Evolutionary conservation across 1,140 invertebrate genomes (phyloP).

Genomic region (Sycophaga agraensis): DNA sequence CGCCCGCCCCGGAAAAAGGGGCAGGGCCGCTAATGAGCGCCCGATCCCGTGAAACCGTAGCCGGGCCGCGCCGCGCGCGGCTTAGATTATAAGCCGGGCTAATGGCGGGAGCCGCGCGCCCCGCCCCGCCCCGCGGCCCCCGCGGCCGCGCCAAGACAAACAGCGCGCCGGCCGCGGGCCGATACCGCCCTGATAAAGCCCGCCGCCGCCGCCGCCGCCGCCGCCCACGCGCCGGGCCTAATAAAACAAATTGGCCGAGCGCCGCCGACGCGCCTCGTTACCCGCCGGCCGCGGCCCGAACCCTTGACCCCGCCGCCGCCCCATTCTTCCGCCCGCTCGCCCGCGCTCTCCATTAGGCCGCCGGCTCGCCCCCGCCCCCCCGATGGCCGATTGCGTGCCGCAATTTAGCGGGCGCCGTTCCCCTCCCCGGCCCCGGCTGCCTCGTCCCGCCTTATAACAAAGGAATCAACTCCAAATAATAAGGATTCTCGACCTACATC

Average conservation of each 20-base stretch:
- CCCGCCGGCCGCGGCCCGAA: constrained; percentile 23
- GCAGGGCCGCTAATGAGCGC: too few species aligned
- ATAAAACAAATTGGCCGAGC: constrained; percentile 39
- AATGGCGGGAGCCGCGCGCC: too few species aligned
- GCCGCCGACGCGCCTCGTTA: constrained; percentile 25
- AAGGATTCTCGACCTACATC: constrained; percentile 26
- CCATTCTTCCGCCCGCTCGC: constrained; percentile 19
- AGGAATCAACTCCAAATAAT: constrained; percentile 16
- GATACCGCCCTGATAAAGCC: neutral
- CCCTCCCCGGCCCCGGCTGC: neutral
- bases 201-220: neutral
- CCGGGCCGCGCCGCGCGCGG: too few species aligned
- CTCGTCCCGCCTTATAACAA: constrained; percentile 14
- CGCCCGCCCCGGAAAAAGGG: too few species aligned
- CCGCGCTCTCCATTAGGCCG: neutral
- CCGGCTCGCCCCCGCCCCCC: too few species aligned
- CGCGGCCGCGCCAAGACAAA: too few species aligned
- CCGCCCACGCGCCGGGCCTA: constrained; percentile 14
- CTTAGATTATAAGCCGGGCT: neutral
- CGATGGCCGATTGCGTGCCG: neutral
- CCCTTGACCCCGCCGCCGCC: constrained; percentile 26
- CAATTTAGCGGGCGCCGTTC: neutral
- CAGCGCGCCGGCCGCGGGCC: neutral
- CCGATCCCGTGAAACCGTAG: too few species aligned
- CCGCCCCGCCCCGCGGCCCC: too few species aligned